These are phyloP conservation scores for Agrypnus murinus DNA, from an alignment of 2,888 invertebrate species.

Conservation along the genomic window DNA sequence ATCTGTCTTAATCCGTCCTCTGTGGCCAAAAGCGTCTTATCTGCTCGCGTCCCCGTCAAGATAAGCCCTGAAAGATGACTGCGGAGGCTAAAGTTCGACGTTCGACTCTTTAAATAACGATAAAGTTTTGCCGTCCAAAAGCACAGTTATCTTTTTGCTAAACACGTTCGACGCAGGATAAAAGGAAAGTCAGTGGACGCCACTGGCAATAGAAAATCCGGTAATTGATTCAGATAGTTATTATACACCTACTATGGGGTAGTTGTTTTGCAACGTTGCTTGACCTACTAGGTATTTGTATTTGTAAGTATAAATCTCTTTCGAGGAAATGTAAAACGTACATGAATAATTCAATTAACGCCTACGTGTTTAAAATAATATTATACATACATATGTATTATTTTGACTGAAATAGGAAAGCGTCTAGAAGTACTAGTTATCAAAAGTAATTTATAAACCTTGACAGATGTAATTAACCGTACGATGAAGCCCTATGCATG, in stretches of 20 bases:
- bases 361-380: slow-evolving; percentile 30
- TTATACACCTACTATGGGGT: slow-evolving; percentile 29
- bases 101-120: slow-evolving; percentile 65
- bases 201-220: slow-evolving; percentile 10
- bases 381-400: slow-evolving; percentile 38
- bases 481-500: slow-evolving; percentile 36
- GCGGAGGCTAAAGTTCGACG: slow-evolving; percentile 63
- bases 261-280: slow-evolving; percentile 30
- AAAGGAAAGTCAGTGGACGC: slow-evolving; percentile 23
- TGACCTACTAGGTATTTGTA: slow-evolving; percentile 26
- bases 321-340: slow-evolving; percentile 21
- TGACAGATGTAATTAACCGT: slow-evolving; percentile 49
- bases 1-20: slow-evolving; percentile 69
- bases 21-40: slow-evolving; percentile 65
- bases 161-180: slow-evolving; percentile 31
- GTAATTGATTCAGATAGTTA: slow-evolving; percentile 37
- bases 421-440: slow-evolving; percentile 22
- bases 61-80: slow-evolving; percentile 67
- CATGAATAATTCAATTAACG: slow-evolving; percentile 46
- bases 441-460: slow-evolving; percentile 39
- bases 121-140: slow-evolving; percentile 59
- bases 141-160: slow-evolving; percentile 42
- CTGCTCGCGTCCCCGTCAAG: slow-evolving; percentile 63
- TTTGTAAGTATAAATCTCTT: slow-evolving; percentile 1
- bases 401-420: slow-evolving; percentile 15